Evolutionary conservation across 2,797 vertebrate species (phyloP).

Genomic region (Rhinella marina): DNA sequence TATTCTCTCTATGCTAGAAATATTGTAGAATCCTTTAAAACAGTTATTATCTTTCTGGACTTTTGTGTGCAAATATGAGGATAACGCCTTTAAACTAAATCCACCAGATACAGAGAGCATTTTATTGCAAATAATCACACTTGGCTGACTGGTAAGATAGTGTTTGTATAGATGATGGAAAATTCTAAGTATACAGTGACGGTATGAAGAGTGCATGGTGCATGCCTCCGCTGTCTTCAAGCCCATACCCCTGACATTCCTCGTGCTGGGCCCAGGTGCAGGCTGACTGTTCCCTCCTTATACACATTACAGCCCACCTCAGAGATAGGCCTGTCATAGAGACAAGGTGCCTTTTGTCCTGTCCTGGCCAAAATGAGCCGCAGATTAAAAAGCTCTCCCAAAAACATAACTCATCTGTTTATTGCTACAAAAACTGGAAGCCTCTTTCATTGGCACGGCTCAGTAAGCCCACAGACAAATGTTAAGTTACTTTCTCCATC

Average conservation of each 20-base stretch:
- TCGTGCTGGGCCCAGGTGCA: constrained; percentile 54
- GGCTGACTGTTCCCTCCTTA: constrained; percentile 32
- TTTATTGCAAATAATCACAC: background rate
- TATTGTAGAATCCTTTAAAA: no score
- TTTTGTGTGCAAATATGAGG: no score
- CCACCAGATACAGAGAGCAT: no score
- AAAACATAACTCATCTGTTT: constrained; percentile 56
- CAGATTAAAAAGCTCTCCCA: constrained; percentile 52
- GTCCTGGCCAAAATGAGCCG: constrained; percentile 38
- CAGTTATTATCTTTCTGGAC: no score
- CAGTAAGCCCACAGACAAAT: background rate
- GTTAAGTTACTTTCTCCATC: constrained; percentile 10
- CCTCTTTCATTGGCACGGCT: constrained; percentile 37
- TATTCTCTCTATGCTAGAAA: no score
- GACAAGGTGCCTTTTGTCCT: constrained; percentile 60
- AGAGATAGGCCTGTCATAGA: constrained; percentile 49
- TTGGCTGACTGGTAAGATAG: background rate
- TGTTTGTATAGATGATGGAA: constrained; percentile 13
- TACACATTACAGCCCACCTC: constrained; percentile 54
- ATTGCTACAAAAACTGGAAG: constrained; percentile 54
- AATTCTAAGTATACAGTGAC: constrained; percentile 26
- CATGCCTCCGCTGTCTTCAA: constrained; percentile 22
- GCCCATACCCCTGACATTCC: constrained; percentile 54
- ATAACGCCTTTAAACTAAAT: background rate
- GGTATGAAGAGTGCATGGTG: background rate